Percentiles rank a stretch among this genome's conserved stretches.
These are phyloP conservation scores for Sialis fuliginosa DNA, from an alignment of 2,888 invertebrate species.

Conservation along the genomic window DNA sequence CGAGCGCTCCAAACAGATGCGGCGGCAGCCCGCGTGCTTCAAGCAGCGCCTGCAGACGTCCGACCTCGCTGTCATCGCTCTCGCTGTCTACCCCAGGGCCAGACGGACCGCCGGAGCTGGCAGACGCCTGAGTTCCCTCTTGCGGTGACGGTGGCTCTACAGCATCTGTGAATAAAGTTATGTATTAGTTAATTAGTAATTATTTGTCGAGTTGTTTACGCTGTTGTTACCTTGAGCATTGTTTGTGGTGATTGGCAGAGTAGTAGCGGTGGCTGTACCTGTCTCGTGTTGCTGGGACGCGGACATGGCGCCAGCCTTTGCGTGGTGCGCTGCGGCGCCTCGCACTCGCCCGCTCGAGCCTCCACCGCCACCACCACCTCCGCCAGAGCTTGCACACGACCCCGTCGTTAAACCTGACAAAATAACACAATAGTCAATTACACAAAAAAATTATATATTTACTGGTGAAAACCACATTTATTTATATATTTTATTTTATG, in stretches of 20 bases:
- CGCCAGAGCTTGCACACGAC: conserved; percentile 43
- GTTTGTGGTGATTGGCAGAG: background rate
- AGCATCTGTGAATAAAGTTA: conserved; percentile 15
- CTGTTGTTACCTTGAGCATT: conserved; percentile 2
- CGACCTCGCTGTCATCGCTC: conserved; percentile 89
- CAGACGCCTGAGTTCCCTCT: conserved; percentile 23
- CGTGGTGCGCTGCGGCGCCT: conserved; percentile 24
- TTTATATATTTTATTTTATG: too few species aligned
- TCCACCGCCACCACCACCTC: conserved; percentile 28
- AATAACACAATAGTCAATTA: conserved; percentile 9
- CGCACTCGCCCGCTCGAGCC: conserved; percentile 16
- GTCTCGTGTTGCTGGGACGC: conserved; percentile 11
- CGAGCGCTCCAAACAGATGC: conserved; percentile 87
- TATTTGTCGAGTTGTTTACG: too few species aligned
- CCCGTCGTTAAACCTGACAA: conserved; percentile 29
- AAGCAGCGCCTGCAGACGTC: conserved; percentile 80
- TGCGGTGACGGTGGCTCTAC: conserved; percentile 25
- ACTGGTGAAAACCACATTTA: too few species aligned
- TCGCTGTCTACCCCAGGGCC: conserved; percentile 43
- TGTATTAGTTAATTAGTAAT: conserved; percentile 3
- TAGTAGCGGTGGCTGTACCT: conserved; percentile 1
- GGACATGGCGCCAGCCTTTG: conserved; percentile 19
- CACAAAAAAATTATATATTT: too few species aligned
- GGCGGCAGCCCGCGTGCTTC: conserved; percentile 94
- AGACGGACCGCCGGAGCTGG: conserved; percentile 18